These are phyloP conservation scores for Crotophaga sulcirostris DNA, from an alignment of 2,113 vertebrate species.

Conservation along the genomic window DNA sequence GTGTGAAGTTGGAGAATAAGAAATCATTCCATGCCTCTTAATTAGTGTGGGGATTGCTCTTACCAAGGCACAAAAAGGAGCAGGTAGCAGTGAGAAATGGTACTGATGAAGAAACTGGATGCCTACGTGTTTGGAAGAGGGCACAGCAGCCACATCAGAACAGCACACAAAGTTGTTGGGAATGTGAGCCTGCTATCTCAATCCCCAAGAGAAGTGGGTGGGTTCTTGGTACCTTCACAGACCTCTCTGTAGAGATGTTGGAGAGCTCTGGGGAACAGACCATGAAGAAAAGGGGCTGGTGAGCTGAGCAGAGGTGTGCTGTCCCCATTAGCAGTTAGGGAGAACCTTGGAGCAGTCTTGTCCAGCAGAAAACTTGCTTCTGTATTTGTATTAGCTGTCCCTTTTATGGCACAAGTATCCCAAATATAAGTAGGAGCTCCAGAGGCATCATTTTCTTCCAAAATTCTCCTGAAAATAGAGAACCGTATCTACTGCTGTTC, in stretches of 20 bases:
- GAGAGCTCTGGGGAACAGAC: neutral
- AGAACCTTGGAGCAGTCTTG: neutral
- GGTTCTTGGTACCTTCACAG: neutral
- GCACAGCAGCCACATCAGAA: neutral
- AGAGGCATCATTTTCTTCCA: neutral
- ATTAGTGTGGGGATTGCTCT: neutral
- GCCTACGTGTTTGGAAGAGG: neutral
- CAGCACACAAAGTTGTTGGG: rapidly evolving
- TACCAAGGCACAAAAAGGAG: neutral
- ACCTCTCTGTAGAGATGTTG: neutral
- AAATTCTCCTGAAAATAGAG: neutral
- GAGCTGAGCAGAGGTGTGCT: neutral
- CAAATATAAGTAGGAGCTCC: neutral
- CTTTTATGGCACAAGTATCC: neutral
- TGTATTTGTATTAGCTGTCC: neutral
- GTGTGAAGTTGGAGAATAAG: neutral
- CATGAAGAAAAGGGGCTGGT: neutral
- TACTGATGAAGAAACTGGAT: neutral
- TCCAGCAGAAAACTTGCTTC: neutral
- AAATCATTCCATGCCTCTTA: neutral
- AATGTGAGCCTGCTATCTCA: neutral
- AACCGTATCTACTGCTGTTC: neutral
- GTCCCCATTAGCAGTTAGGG: neutral
- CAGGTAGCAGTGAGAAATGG: neutral
- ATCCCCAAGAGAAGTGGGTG: rapidly evolving